Conservation (phyloP, 2,888 invertebrate genomes). For the Camptogramma bilineatum region DNA sequence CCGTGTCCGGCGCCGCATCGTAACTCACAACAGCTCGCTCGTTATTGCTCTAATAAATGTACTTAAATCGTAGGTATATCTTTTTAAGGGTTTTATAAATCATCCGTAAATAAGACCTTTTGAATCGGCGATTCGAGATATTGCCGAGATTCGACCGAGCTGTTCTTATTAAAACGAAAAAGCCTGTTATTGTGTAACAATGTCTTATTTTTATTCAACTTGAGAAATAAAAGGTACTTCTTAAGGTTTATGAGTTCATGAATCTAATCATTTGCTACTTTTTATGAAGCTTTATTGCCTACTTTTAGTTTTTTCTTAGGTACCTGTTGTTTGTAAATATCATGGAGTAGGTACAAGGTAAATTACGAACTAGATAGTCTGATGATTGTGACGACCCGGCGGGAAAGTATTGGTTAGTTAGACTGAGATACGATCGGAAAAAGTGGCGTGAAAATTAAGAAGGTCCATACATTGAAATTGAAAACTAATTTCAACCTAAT, state of each 20-base stretch:
- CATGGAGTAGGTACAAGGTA: no score
- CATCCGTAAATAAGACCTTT: conserved; percentile 25
- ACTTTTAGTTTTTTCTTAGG: neutral
- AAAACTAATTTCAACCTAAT: no score
- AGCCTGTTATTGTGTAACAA: conserved; percentile 9
- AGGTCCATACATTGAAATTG: no score
- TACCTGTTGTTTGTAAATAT: no score
- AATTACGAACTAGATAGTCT: no score
- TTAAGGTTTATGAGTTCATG: neutral
- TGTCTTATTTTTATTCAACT: conserved; percentile 2
- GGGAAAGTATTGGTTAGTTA: no score
- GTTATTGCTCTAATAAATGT: conserved; percentile 37
- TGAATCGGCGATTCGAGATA: conserved; percentile 17
- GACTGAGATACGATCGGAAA: no score
- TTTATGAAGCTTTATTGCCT: neutral
- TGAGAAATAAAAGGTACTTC: neutral
- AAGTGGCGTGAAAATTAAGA: no score
- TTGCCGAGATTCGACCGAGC: conserved; percentile 19
- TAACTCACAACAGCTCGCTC: conserved; percentile 29
- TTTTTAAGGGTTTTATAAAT: conserved; percentile 30
- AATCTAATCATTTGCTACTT: neutral
- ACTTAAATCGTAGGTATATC: conserved; percentile 29
- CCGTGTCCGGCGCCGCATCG: neutral
- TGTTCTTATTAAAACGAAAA: conserved; percentile 20
- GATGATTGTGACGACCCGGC: no score